Conservation (phyloP, 2,113 vertebrate species). For the Bujurquina vittata region DNA sequence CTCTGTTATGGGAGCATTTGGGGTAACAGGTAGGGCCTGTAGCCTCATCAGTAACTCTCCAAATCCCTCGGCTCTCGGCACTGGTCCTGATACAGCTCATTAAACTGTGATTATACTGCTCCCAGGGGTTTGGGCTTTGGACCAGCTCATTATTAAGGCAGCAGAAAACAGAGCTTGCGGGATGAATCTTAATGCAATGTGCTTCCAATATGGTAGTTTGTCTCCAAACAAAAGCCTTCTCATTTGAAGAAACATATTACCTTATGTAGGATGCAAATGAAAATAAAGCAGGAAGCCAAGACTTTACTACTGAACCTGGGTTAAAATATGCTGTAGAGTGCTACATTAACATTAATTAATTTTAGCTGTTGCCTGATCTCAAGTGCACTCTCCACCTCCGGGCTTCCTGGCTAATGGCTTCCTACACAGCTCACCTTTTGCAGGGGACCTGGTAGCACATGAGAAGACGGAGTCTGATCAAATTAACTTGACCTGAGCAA, state of each 20-base stretch:
- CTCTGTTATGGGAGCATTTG: constrained; percentile 64
- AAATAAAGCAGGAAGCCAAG: constrained; percentile 29
- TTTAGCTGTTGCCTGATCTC: constrained; percentile 29
- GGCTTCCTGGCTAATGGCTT: constrained; percentile 4
- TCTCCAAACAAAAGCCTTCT: constrained; percentile 18
- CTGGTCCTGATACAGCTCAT: constrained; percentile 70
- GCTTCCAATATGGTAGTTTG: constrained; percentile 38
- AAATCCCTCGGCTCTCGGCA: constrained; percentile 52
- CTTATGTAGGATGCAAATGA: background rate
- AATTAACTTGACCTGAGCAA: constrained; percentile 37
- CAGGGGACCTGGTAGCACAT: constrained; percentile 26
- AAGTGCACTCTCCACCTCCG: background rate
- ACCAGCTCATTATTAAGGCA: constrained; percentile 66
- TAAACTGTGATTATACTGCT: constrained; percentile 72
- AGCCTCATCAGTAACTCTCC: constrained; percentile 55
- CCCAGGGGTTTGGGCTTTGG: constrained; percentile 57
- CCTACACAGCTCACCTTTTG: background rate
- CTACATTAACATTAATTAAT: constrained; percentile 38
- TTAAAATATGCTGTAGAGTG: background rate
- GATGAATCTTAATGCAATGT: constrained; percentile 41
- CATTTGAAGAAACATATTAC: background rate
- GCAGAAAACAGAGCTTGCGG: constrained; percentile 56
- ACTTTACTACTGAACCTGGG: background rate
- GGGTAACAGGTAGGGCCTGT: constrained; percentile 68
- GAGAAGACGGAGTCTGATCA: constrained; percentile 18